phyloP scores from a whole-genome alignment of 2,113 vertebrate genomes.

The Mellivora capensis region DNA sequence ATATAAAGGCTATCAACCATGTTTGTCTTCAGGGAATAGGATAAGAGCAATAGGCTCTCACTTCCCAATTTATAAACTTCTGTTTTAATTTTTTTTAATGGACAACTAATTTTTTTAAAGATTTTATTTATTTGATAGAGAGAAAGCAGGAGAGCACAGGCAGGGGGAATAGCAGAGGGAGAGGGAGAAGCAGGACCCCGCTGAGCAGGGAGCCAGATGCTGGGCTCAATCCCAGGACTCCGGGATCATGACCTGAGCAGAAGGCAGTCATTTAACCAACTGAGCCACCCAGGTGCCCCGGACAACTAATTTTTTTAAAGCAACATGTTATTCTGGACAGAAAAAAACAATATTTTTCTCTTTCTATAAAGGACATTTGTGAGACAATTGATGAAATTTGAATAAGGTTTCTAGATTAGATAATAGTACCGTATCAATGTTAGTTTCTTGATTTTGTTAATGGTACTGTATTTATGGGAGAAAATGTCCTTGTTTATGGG shows the following conservation, averaged over 20 bases:
- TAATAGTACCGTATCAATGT: background rate
- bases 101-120: background rate
- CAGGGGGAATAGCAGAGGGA: too few species aligned
- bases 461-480: background rate
- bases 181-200: too few species aligned
- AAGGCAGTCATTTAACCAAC: too few species aligned
- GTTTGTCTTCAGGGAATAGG: background rate
- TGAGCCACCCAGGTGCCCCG: too few species aligned
- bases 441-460: slow-evolving; percentile 14
- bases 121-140: too few species aligned
- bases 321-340: background rate
- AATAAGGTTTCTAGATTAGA: slow-evolving; percentile 12
- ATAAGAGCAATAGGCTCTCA: background rate
- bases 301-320: background rate
- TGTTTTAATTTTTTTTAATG: background rate
- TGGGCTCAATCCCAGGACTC: too few species aligned
- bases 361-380: background rate
- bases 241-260: too few species aligned
- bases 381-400: background rate
- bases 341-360: background rate
- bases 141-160: too few species aligned
- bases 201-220: too few species aligned
- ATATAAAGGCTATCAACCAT: background rate
- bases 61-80: background rate
- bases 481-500: background rate